These are phyloP conservation scores for Drosophila atroscutellata DNA, from an alignment of 2,888 invertebrate genomes.

Conservation along the genomic window DNA sequence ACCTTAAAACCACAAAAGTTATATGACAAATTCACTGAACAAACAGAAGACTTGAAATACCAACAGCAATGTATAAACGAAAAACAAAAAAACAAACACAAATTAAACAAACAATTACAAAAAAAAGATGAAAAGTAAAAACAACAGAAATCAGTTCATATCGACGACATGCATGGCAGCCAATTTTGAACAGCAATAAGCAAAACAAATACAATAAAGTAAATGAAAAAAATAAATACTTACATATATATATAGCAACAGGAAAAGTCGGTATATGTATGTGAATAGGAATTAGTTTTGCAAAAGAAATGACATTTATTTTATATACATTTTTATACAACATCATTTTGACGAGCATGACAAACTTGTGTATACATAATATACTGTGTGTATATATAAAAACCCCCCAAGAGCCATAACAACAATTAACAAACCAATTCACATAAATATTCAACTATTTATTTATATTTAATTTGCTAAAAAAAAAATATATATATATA, in stretches of 20 bases:
- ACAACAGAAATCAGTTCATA: slow-evolving; percentile 56
- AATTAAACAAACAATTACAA: slow-evolving; percentile 45
- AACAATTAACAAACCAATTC: slow-evolving; percentile 24
- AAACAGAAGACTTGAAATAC: slow-evolving; percentile 71
- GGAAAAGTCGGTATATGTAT: slow-evolving; percentile 22
- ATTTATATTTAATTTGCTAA: slow-evolving; percentile 13
- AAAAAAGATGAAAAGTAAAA: slow-evolving; percentile 36
- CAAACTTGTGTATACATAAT: slow-evolving; percentile 13
- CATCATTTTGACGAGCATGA: slow-evolving; percentile 51
- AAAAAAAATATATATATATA: background rate
- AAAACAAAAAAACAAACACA: slow-evolving; percentile 28
- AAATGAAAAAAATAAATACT: slow-evolving; percentile 14
- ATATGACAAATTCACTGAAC: slow-evolving; percentile 57
- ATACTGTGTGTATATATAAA: slow-evolving; percentile 7
- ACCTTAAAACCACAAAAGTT: slow-evolving; percentile 15
- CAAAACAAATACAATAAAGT: slow-evolving; percentile 29
- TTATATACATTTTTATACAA: slow-evolving; percentile 79
- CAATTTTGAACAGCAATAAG: slow-evolving; percentile 62
- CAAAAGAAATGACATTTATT: slow-evolving; percentile 69
- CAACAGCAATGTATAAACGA: slow-evolving; percentile 65
- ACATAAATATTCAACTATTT: slow-evolving; percentile 8
- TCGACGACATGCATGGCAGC: slow-evolving; percentile 49
- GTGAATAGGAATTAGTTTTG: slow-evolving; percentile 48
- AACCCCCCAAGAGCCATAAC: slow-evolving; percentile 29
- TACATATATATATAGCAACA: slow-evolving; percentile 5